Conservation (phyloP, 2,797 vertebrate genomes). For the Gobionotothen gibberifrons region DNA sequence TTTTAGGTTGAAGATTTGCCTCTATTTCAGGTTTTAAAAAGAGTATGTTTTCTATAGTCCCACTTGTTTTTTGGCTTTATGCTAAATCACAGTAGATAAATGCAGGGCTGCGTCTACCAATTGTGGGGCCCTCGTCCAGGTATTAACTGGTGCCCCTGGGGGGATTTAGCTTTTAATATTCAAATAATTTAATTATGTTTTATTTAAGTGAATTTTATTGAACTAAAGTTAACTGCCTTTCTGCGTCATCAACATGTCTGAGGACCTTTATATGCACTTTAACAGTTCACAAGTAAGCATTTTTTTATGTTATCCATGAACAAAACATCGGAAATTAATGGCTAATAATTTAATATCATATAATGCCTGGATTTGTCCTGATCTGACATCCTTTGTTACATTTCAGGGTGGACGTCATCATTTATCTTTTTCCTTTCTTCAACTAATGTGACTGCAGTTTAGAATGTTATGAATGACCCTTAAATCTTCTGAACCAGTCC, state of each 20-base stretch:
- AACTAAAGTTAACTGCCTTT: background rate
- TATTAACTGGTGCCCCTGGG: background rate
- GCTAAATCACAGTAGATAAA: background rate
- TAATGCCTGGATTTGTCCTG: background rate
- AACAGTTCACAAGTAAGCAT: background rate
- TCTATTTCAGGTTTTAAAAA: background rate
- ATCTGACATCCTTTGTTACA: too few relatives aligned
- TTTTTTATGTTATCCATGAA: too few relatives aligned
- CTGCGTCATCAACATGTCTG: background rate
- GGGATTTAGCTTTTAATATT: background rate
- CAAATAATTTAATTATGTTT: background rate
- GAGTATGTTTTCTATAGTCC: background rate
- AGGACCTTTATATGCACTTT: background rate
- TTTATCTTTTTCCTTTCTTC: background rate
- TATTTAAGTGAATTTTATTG: background rate
- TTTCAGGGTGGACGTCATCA: background rate
- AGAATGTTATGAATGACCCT: background rate
- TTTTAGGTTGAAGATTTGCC: background rate
- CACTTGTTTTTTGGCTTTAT: background rate
- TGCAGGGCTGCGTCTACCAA: too few relatives aligned
- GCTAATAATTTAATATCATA: background rate
- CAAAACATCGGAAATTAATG: background rate
- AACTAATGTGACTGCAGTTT: background rate
- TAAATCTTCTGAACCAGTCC: background rate
- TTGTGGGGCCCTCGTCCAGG: background rate